Conservation (phyloP, 2,888 invertebrate genomes). For the Caenorhabditis sulstoni region DNA sequence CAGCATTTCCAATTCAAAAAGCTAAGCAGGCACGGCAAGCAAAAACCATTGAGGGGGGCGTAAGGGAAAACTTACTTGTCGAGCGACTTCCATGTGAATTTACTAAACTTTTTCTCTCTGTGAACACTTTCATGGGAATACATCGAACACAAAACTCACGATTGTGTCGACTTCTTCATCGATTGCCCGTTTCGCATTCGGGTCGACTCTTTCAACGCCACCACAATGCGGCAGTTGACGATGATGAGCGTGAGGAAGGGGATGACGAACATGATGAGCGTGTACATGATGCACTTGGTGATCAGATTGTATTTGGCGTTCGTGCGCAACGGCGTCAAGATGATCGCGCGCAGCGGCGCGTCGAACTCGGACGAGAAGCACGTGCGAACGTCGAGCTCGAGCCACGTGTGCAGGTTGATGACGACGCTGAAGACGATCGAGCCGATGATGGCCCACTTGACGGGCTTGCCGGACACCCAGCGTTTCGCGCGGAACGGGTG, state of each 20-base stretch:
- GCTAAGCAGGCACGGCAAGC: constrained; percentile 40
- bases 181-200: constrained; percentile 71
- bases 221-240: constrained; percentile 77
- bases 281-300: constrained; percentile 70
- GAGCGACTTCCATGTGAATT: constrained; percentile 42
- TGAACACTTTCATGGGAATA: not conserved
- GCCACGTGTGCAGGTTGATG: constrained; percentile 78
- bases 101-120: constrained; percentile 24
- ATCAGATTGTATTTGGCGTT: constrained; percentile 62
- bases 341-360: constrained; percentile 64
- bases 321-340: constrained; percentile 65
- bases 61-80: constrained; percentile 51
- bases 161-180: constrained; percentile 66
- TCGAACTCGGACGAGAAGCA: constrained; percentile 74
- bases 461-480: constrained; percentile 77
- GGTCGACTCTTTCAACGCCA: constrained; percentile 73
- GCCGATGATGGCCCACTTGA: constrained; percentile 67
- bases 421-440: constrained; percentile 76
- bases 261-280: constrained; percentile 78
- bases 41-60: constrained; percentile 6
- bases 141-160: constrained; percentile 55
- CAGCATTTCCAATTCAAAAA: constrained; percentile 4
- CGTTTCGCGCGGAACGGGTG: constrained; percentile 77
- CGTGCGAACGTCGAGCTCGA: constrained; percentile 70
- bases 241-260: constrained; percentile 78